phyloP scores from a whole-genome alignment of 2,888 invertebrate species.

The Galeruca laticollis region DNA sequence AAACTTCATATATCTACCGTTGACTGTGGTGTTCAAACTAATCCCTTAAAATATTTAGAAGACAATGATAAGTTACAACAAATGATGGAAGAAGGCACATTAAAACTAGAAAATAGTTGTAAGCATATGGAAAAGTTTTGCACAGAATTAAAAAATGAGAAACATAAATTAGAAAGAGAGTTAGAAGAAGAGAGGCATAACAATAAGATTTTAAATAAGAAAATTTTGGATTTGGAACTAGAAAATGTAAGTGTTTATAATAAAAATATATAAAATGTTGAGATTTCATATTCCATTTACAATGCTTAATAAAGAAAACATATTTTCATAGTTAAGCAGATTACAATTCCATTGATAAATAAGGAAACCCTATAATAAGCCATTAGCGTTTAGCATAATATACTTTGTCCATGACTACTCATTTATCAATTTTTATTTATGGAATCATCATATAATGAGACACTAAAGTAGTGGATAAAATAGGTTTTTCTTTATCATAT shows the following conservation, averaged over 20 bases:
- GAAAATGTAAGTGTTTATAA: constrained; percentile 52
- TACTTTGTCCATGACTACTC: too few relatives aligned
- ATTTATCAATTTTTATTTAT: not conserved
- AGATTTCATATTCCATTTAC: too few relatives aligned
- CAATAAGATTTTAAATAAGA: constrained; percentile 55
- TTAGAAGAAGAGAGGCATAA: constrained; percentile 58
- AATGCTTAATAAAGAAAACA: too few relatives aligned
- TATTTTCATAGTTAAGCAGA: too few relatives aligned
- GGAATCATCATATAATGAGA: too few relatives aligned
- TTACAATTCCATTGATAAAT: too few relatives aligned
- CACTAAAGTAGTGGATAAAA: too few relatives aligned
- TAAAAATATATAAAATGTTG: too few relatives aligned
- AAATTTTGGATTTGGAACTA: constrained; percentile 58
- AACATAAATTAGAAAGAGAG: constrained; percentile 58
- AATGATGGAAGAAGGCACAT: constrained; percentile 62
- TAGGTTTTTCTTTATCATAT: too few relatives aligned
- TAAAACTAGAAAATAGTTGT: constrained; percentile 62
- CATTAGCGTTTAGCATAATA: too few relatives aligned
- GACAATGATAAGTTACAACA: constrained; percentile 60
- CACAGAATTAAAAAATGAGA: constrained; percentile 61
- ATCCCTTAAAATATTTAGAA: constrained; percentile 49
- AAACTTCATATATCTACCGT: constrained; percentile 36
- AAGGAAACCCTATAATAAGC: too few relatives aligned
- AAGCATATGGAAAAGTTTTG: constrained; percentile 63
- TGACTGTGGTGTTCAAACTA: constrained; percentile 55